Evolutionary conservation across 2,888 invertebrate species (phyloP).

Genomic region (Leptinotarsa rubiginosa): DNA sequence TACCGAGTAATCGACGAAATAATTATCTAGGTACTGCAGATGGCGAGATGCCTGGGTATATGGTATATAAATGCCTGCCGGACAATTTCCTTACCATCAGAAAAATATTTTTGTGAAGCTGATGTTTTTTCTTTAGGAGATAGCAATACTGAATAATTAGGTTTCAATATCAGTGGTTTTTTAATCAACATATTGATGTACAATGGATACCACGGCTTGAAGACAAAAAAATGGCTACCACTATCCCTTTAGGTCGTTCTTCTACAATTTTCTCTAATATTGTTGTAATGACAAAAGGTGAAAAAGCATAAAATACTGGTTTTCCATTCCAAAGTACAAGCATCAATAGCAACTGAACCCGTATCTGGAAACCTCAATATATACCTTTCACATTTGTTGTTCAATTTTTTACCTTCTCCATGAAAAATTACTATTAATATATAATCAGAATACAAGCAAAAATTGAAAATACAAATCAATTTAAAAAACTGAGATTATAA

Average conservation of each 20-base stretch:
- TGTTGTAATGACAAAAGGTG: slow-evolving; percentile 22
- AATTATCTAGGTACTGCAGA: too few relatives aligned
- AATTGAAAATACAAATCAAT: too few relatives aligned
- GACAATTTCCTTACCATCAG: slow-evolving; percentile 54
- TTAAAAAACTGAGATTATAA: too few relatives aligned
- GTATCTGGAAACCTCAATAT: slow-evolving; percentile 26
- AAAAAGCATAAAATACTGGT: slow-evolving; percentile 27
- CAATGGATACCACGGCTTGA: slow-evolving; percentile 20
- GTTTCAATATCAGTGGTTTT: background rate
- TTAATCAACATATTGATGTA: background rate
- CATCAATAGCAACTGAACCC: slow-evolving; percentile 1
- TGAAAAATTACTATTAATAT: too few relatives aligned
- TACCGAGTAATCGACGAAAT: background rate
- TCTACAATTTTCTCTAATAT: background rate
- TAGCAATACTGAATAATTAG: slow-evolving; percentile 41
- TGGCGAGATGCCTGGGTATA: background rate
- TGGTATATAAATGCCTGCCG: slow-evolving; percentile 34
- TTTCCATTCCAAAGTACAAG: too few relatives aligned
- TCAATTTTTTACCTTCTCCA: too few relatives aligned
- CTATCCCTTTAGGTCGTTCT: slow-evolving; percentile 11
- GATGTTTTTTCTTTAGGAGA: slow-evolving; percentile 49
- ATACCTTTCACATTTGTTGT: slow-evolving; percentile 20
- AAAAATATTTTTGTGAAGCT: slow-evolving; percentile 47
- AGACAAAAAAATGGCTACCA: slow-evolving; percentile 22
- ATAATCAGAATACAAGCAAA: too few relatives aligned